phyloP scores from a whole-genome alignment of 2,888 invertebrate genomes.

The Idaea straminata region DNA sequence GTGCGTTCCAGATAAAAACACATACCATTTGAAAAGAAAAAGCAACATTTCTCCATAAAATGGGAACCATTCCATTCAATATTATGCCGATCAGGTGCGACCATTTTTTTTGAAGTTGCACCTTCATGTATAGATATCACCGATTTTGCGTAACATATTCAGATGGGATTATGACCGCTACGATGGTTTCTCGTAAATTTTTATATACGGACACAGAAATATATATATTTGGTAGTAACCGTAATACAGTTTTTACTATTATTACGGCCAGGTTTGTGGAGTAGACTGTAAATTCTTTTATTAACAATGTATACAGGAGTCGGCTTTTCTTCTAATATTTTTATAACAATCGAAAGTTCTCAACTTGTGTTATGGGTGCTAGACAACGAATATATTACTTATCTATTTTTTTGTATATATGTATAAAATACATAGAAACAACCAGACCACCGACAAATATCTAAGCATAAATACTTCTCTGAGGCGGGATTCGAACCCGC shows the following conservation, averaged over 20 bases:
- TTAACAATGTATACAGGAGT: conserved; percentile 19
- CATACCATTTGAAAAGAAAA: background rate
- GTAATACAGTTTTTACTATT: conserved; percentile 1
- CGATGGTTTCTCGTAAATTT: conserved; percentile 47
- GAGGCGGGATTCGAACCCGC: no score
- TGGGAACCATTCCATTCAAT: background rate
- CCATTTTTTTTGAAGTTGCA: conserved; percentile 37
- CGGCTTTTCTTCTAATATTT: background rate
- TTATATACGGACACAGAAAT: conserved; percentile 35
- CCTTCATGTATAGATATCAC: conserved; percentile 49
- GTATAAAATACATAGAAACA: no score
- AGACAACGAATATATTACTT: no score
- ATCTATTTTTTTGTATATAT: no score
- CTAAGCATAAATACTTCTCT: no score
- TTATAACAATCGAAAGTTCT: background rate
- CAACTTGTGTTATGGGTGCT: background rate
- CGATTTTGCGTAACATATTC: conserved; percentile 40
- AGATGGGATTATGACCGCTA: conserved; percentile 38
- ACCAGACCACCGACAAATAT: no score
- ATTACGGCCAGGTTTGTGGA: background rate
- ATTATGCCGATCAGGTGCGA: conserved; percentile 39
- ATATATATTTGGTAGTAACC: conserved; percentile 16
- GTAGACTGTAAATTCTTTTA: conserved; percentile 5
- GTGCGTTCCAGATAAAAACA: background rate
- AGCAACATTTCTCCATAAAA: background rate